Evolutionary conservation across 2,113 vertebrate genomes (phyloP).

Genomic region (Ondatra zibethicus): DNA sequence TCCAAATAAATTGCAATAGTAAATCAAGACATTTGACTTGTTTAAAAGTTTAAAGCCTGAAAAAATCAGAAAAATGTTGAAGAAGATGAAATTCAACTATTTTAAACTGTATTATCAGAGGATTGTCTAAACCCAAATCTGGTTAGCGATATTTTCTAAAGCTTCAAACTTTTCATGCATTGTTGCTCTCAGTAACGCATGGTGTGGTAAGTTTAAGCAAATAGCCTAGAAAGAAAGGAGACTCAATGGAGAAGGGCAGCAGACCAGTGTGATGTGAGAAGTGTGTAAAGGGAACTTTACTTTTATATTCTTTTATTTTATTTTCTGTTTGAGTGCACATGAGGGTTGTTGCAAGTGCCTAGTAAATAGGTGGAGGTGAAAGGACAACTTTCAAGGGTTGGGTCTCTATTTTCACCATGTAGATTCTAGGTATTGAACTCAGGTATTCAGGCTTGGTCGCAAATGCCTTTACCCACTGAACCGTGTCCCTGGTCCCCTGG

Average conservation of each 20-base stretch:
- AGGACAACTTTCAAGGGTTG: background rate
- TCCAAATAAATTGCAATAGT: slow-evolving; percentile 8
- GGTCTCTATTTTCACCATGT: background rate
- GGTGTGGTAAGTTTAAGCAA: background rate
- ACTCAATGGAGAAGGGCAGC: background rate
- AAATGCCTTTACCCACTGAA: background rate
- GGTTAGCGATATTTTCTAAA: background rate
- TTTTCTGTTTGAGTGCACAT: background rate
- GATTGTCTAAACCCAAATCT: background rate
- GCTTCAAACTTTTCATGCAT: background rate
- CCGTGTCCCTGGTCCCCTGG: background rate
- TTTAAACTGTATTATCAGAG: slow-evolving; percentile 4
- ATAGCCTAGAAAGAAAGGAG: background rate
- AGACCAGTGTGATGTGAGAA: background rate
- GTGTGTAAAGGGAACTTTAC: background rate
- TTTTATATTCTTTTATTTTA: background rate
- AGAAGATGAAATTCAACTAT: slow-evolving; percentile 14
- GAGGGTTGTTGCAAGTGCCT: background rate
- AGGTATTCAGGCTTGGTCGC: background rate
- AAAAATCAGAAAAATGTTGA: slow-evolving; percentile 21
- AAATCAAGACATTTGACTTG: slow-evolving; percentile 41
- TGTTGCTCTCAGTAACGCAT: background rate
- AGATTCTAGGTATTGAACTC: background rate
- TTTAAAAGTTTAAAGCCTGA: slow-evolving; percentile 42
- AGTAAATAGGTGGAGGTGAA: background rate